Conservation (phyloP, 2,888 invertebrate genomes). For the Crossocerus cetratus region DNA sequence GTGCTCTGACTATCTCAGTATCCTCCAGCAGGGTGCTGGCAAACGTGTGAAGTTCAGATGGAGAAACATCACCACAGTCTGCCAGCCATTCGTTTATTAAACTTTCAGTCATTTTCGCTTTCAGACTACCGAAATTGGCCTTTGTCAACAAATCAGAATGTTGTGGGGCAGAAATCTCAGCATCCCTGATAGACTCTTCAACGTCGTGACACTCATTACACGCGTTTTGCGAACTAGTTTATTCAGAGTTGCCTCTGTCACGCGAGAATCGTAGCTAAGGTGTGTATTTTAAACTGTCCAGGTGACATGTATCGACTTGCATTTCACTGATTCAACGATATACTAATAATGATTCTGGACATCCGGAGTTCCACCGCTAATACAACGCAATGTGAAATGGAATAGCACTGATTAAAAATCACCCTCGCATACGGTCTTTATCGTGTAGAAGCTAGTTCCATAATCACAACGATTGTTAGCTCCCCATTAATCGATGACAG, state of each 20-base stretch:
- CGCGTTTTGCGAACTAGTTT: constrained; percentile 7
- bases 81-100: constrained; percentile 88
- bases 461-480: background rate
- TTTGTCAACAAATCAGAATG: constrained; percentile 53
- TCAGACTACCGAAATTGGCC: constrained; percentile 15
- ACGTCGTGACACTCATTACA: constrained; percentile 37
- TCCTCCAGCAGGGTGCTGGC: constrained; percentile 89
- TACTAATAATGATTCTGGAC: background rate
- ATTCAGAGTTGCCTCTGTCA: constrained; percentile 5
- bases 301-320: background rate
- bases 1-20: constrained; percentile 88
- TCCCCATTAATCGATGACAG: constrained; percentile 25
- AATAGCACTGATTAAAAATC: constrained; percentile 17
- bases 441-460: background rate
- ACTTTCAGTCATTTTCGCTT: constrained; percentile 78
- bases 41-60: constrained; percentile 87
- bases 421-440: constrained; percentile 9
- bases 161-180: constrained; percentile 32
- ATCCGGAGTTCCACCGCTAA: constrained; percentile 21
- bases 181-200: constrained; percentile 18
- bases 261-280: background rate
- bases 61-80: constrained; percentile 86
- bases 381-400: constrained; percentile 10
- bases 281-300: background rate
- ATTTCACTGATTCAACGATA: constrained; percentile 1